A percentile compares a stretch with the other conserved stretches of the same genome.
Evolutionary conservation across 1,140 invertebrate genomes (phyloP).

Genomic region (Aphelinus certus): DNA sequence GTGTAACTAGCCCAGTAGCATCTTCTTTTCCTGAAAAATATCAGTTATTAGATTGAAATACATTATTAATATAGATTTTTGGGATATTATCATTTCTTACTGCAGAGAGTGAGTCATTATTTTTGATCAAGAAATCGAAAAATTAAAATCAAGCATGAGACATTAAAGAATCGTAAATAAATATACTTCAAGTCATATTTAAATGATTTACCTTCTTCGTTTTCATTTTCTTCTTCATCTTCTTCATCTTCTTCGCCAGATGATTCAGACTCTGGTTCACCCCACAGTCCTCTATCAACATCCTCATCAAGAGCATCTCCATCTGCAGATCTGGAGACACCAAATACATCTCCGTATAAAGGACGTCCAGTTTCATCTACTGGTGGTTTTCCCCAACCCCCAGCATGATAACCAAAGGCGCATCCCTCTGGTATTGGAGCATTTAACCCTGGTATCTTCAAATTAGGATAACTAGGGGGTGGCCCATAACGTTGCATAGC

Average conservation of each 20-base stretch:
- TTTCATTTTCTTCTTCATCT: slow-evolving; percentile 81
- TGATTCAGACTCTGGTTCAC: slow-evolving; percentile 95
- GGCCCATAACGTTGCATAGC: slow-evolving; percentile 99
- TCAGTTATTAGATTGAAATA: too few relatives aligned
- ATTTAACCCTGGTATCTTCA: slow-evolving; percentile 95
- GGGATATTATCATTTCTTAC: too few relatives aligned
- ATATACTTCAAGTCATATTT: neutral
- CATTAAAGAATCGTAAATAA: neutral
- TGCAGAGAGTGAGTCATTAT: neutral
- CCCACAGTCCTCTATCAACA: slow-evolving; percentile 94
- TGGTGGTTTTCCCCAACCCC: slow-evolving; percentile 99
- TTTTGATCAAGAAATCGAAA: too few relatives aligned
- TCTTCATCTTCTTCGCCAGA: slow-evolving; percentile 87
- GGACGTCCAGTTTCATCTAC: slow-evolving; percentile 98
- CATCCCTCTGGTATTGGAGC: slow-evolving; percentile 95
- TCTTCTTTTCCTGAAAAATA: slow-evolving; percentile 66
- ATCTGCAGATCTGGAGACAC: slow-evolving; percentile 67
- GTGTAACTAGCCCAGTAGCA: slow-evolving; percentile 78
- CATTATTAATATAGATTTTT: neutral
- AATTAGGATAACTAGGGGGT: slow-evolving; percentile 98
- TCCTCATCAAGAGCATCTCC: slow-evolving; percentile 82
- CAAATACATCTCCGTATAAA: slow-evolving; percentile 99
- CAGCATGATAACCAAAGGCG: slow-evolving; percentile 98
- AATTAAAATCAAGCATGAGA: neutral
- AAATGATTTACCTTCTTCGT: slow-evolving; percentile 69